Conservation (phyloP, 1,140 invertebrate species). For the Artemia franciscana region DNA sequence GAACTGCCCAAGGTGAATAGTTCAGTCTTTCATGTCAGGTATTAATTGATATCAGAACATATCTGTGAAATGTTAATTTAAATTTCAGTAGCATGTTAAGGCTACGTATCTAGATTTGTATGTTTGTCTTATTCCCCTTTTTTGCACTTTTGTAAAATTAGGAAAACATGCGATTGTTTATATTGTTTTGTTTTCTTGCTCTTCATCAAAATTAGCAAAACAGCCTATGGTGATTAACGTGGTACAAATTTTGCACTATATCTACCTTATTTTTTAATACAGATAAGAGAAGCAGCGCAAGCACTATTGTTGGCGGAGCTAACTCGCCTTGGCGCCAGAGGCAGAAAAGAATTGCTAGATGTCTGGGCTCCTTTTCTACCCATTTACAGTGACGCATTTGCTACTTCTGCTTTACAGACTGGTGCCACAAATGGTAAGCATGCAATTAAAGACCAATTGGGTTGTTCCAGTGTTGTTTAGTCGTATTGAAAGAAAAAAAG, state of each 20-base stretch:
- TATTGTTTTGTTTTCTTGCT: constrained; percentile 1
- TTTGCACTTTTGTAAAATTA: neutral
- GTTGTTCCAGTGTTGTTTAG: too few species aligned
- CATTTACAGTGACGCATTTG: constrained; percentile 43
- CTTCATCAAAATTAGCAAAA: neutral
- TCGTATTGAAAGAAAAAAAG: too few species aligned
- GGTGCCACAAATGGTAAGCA: too few species aligned
- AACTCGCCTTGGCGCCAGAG: constrained; percentile 66
- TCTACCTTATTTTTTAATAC: constrained; percentile 2
- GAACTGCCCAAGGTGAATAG: too few species aligned
- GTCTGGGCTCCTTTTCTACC: constrained; percentile 85
- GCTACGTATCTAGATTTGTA: too few species aligned
- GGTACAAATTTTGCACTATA: neutral
- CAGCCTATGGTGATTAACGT: neutral
- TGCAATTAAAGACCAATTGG: too few species aligned
- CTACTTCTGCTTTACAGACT: constrained; percentile 2
- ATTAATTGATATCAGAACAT: neutral
- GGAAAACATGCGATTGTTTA: neutral
- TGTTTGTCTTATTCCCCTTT: too few species aligned
- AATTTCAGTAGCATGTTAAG: too few species aligned
- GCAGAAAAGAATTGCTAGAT: constrained; percentile 73
- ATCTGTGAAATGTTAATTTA: too few species aligned
- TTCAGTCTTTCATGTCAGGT: too few species aligned
- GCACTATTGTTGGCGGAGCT: constrained; percentile 82
- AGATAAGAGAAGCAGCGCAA: constrained; percentile 81